Evolutionary conservation across 92 coral and sea anemone genomes (phyloP).

Genomic region (Virgularia gustaviana): DNA sequence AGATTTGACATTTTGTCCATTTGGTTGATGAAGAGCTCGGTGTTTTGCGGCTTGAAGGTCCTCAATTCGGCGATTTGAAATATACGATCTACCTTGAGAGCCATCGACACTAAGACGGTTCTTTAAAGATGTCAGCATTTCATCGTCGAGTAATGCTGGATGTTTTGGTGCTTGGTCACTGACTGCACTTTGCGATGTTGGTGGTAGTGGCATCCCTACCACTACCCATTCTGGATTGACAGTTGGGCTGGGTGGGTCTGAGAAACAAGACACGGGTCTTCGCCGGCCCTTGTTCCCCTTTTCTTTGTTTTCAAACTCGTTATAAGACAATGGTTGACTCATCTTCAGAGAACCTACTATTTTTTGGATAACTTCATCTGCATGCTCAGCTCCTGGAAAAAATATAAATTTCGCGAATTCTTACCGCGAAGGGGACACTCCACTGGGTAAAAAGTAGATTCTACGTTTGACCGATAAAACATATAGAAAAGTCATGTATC

Average conservation of each 20-base stretch:
- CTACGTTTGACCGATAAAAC: too few relatives aligned
- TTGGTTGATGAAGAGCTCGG: neutral
- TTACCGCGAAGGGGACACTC: too few relatives aligned
- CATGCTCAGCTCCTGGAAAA: neutral
- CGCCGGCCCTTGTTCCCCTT: neutral
- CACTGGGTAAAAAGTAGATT: too few relatives aligned
- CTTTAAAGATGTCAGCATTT: slow-evolving; percentile 19
- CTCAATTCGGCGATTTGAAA: slow-evolving; percentile 31
- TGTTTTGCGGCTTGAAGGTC: neutral
- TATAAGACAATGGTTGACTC: slow-evolving; percentile 5
- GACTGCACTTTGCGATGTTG: neutral
- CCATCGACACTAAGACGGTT: slow-evolving; percentile 15
- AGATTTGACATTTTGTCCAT: neutral
- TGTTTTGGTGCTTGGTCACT: neutral
- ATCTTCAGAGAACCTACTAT: slow-evolving; percentile 17
- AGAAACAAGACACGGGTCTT: slow-evolving; percentile 12
- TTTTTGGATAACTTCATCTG: slow-evolving; percentile 20
- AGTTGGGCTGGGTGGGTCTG: neutral
- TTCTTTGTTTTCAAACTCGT: neutral
- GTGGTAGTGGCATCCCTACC: slow-evolving; percentile 1
- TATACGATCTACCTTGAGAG: slow-evolving; percentile 23
- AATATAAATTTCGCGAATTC: neutral
- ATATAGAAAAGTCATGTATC: too few relatives aligned
- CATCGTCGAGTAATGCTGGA: neutral
- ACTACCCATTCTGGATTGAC: neutral